Conservation (phyloP, 2,888 invertebrate species). For the Nysson spinosus region DNA sequence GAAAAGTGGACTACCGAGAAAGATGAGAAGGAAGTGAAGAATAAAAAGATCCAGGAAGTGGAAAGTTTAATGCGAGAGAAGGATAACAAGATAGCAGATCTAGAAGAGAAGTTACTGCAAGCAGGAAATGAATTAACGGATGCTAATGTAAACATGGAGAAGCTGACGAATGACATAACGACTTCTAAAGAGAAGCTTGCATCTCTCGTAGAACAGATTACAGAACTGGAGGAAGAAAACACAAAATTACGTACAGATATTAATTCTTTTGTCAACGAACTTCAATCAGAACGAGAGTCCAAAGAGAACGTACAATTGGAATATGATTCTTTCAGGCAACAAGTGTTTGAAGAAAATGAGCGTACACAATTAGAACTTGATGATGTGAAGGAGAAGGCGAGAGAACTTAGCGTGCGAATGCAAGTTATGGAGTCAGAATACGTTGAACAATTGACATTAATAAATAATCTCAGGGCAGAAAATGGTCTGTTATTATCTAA, state of each 20-base stretch:
- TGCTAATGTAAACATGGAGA: constrained; percentile 36
- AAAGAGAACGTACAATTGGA: constrained; percentile 44
- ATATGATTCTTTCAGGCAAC: constrained; percentile 46
- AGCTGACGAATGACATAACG: constrained; percentile 44
- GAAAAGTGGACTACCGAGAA: constrained; percentile 65
- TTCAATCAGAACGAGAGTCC: constrained; percentile 33
- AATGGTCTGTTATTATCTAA: constrained; percentile 70
- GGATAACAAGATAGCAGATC: constrained; percentile 63
- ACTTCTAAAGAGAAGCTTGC: constrained; percentile 52
- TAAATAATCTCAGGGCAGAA: constrained; percentile 68
- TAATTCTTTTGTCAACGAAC: constrained; percentile 10
- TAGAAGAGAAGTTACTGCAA: constrained; percentile 59
- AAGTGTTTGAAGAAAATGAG: constrained; percentile 42
- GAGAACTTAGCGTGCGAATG: constrained; percentile 74
- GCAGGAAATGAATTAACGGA: constrained; percentile 41
- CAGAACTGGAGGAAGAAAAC: constrained; percentile 57
- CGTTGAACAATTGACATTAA: constrained; percentile 67
- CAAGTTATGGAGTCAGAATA: constrained; percentile 73
- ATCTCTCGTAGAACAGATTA: constrained; percentile 46
- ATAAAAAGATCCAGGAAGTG: constrained; percentile 63
- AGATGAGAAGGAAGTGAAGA: constrained; percentile 67
- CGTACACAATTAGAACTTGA: constrained; percentile 63
- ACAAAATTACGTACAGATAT: constrained; percentile 37
- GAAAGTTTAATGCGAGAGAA: constrained; percentile 55
- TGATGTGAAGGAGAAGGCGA: constrained; percentile 71